Conservation (phyloP, 2,113 vertebrate genomes). For the Amphiprion percula region DNA sequence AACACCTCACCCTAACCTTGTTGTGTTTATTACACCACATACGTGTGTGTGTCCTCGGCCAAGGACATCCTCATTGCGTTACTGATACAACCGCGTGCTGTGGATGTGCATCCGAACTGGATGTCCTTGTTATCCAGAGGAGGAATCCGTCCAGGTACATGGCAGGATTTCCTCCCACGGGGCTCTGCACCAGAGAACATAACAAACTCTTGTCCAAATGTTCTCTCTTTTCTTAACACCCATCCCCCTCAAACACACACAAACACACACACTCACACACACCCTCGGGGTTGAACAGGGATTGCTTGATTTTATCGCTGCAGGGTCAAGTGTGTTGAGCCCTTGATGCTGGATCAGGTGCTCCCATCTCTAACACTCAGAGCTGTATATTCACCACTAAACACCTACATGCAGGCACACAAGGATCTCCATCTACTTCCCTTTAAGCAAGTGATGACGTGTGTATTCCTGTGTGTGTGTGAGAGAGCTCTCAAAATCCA, state of each 20-base stretch:
- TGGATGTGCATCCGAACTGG: conserved; percentile 47
- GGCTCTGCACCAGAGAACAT: conserved; percentile 61
- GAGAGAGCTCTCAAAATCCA: not conserved
- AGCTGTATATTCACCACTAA: conserved; percentile 56
- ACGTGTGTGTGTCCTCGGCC: conserved; percentile 60
- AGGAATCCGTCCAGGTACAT: conserved; percentile 71
- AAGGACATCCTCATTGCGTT: conserved; percentile 64
- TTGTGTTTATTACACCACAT: conserved; percentile 73
- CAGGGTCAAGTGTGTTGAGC: conserved; percentile 78
- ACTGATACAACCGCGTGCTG: conserved; percentile 60
- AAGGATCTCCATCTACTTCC: conserved; percentile 52
- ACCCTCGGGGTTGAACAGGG: conserved; percentile 62
- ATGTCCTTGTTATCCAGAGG: conserved; percentile 80
- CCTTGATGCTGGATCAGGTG: conserved; percentile 73
- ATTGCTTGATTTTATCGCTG: conserved; percentile 75
- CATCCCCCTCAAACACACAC: conserved; percentile 38
- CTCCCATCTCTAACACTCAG: conserved; percentile 71
- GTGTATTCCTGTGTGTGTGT: not conserved
- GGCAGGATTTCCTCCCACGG: conserved; percentile 71
- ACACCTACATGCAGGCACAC: conserved; percentile 23
- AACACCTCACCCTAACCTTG: conserved; percentile 74
- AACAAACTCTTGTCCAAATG: conserved; percentile 71
- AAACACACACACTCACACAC: conserved; percentile 25
- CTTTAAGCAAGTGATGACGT: conserved; percentile 53
- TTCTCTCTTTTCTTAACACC: conserved; percentile 58